Evolutionary conservation across 2,113 vertebrate genomes (phyloP), one percentile per base, ranked within the genome.

Genomic region (Illadopsis cleaveri): DNA sequence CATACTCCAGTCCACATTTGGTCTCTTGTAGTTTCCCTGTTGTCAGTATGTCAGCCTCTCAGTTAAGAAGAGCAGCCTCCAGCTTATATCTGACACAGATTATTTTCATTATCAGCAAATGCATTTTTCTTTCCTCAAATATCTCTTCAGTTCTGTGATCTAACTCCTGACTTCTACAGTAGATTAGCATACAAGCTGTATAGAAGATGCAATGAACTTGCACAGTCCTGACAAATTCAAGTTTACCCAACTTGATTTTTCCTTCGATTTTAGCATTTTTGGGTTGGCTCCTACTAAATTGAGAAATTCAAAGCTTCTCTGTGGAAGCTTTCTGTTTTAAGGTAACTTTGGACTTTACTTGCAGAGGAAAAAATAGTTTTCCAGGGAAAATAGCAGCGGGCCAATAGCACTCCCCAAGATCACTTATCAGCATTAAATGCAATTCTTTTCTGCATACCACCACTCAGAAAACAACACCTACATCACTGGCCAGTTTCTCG

Each of bases 401-500:
- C n/a, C 58, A 84, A 21, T 7, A 85, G 38, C 35, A 56, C 24
- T 83, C 50, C 17, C 17, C 27, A 45, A 42, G 51, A 88, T 62
- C 27, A 92, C 8, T 40, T 62, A 66, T 58, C 44, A 89, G 40
- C 3, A 8, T 65, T 78, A 96, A 56, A 92, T 38, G 31, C 37
- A 75, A 61, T 53, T 84, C 37, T 57, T 82, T 87, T 90, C 56
- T 79, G 83, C 30, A 64, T 24, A 61, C 35, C 42, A 66, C 72
- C 44, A 48, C 47, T 56, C 82, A 95, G 86, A 93, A 96, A 90
- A 31, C 58, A 86, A 94, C 91, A 99, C 99, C 98, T 98, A 99
- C 99, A 98, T 99, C 99, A 82, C 99, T 99, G 98, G 99, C 99
- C 97, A 99, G 98, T 98, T 99, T 99, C 98, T 99, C 99, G 11